Base-by-base conservation (phyloP, 1,140 invertebrate species). In the Lordiphosa clarofinis region DNA sequence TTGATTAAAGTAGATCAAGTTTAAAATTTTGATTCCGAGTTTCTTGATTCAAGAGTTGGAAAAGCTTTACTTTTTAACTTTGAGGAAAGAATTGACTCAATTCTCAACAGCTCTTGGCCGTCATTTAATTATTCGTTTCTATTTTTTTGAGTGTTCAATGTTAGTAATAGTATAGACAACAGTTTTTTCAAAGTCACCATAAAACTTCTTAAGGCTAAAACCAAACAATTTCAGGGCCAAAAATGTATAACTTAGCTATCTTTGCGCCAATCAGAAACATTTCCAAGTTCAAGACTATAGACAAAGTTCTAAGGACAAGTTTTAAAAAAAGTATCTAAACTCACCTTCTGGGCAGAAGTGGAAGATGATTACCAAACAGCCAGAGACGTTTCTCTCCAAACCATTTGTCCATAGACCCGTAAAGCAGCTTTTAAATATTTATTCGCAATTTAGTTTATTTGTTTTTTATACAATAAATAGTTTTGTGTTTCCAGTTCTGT, bases 321-420 rank as follows among this genome's bases (percentile, higher is more conserved):
- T 11, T 13, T 53, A 33, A 11, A 40, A 19, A 21, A 28, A 36
- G 19, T 11, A 3, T 11, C 6, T 4, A 7, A 35, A 50, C 88
- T 90, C 90, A 95, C 94, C 94, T 94, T 90, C 94, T 92, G 56
- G 94, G 94, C 72, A 95, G 89, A 73, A 96, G 90, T 69, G 94
- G 94, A 88, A 95, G 91, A 89, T 95, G 94, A 90, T 94, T 95
- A 87, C 95, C 95, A 89, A 95, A 94, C 89, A 96, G 93, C 94
- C 94, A 95, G 87, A 95, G 91, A 91, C 94, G 94, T 89, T 94
- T 94, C 91, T 95, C 94, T 91, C 93, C 94, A 86, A 96, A 93
- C 94, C 94, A 95, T 95, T 94, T 95, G 93, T 96, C 94, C 94
- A 95, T 96, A 88, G 76, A 87, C 71, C 46, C 15, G 15, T 37